These are phyloP conservation scores for Drosophila simulans DNA, from an alignment of 1,140 invertebrate genomes.

Conservation along the genomic window DNA sequence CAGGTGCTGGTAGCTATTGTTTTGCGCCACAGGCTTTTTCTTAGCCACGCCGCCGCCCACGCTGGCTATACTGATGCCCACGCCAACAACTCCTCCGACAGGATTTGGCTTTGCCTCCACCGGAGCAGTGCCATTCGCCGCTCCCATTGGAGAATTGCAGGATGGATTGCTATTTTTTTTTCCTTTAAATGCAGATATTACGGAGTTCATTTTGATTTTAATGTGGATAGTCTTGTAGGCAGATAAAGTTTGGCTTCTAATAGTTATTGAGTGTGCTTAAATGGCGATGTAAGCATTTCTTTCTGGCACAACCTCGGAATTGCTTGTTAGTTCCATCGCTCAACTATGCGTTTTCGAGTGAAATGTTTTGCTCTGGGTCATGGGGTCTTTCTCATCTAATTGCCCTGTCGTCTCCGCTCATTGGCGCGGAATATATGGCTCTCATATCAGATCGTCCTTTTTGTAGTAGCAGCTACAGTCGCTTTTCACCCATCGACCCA, in stretches of 20 bases:
- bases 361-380: conserved; percentile 8
- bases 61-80: conserved; percentile 52
- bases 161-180: conserved; percentile 59
- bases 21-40: conserved; percentile 68
- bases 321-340: conserved; percentile 33
- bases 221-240: conserved; percentile 1
- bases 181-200: conserved; percentile 84
- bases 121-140: conserved; percentile 5
- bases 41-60: conserved; percentile 42
- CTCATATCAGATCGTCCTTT: conserved; percentile 14
- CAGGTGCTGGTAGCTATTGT: conserved; percentile 81
- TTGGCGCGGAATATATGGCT: conserved; percentile 9
- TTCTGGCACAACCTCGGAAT: conserved; percentile 44
- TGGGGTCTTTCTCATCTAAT: conserved; percentile 1
- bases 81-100: conserved; percentile 7
- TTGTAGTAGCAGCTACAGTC: conserved; percentile 21
- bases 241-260: conserved; percentile 1
- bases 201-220: conserved; percentile 80
- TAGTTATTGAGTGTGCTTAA: conserved; percentile 2
- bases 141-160: conserved; percentile 1
- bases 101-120: conserved; percentile 30
- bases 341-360: background rate
- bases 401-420: background rate
- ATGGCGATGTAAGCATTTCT: conserved; percentile 16
- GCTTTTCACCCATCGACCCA: background rate